Conservation (phyloP, 2,888 invertebrate species). For the Dasysyrphus albostriatus region DNA sequence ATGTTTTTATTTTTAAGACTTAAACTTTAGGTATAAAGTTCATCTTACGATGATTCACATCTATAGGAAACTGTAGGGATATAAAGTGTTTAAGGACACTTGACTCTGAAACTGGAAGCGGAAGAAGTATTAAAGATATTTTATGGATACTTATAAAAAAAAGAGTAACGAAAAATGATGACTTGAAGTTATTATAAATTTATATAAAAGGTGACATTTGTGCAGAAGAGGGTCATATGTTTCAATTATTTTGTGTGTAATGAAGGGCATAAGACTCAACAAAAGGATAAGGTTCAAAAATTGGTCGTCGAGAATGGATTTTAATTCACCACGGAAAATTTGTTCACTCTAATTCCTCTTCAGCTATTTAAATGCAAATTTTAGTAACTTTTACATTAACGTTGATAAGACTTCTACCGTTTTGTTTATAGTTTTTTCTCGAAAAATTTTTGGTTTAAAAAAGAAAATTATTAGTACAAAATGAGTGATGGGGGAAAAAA, state of each 20-base stretch:
- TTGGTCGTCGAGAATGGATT: too few species aligned
- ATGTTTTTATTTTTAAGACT: conserved; percentile 29
- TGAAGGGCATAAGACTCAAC: not conserved
- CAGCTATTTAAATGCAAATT: too few species aligned
- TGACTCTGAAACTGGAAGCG: not conserved
- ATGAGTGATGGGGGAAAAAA: too few species aligned
- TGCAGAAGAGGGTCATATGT: not conserved
- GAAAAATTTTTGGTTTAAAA: too few species aligned
- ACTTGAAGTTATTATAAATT: not conserved
- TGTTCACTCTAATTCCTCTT: too few species aligned
- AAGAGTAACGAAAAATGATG: not conserved
- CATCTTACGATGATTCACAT: not conserved
- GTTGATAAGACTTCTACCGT: too few species aligned
- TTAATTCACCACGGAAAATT: too few species aligned
- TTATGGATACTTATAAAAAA: not conserved
- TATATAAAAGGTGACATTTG: conserved; percentile 1
- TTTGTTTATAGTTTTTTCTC: too few species aligned
- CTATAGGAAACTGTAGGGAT: not conserved
- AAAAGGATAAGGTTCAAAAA: too few species aligned
- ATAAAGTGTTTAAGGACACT: not conserved
- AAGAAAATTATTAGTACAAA: too few species aligned
- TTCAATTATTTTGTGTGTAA: not conserved
- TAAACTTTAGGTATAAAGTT: not conserved
- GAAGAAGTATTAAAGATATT: not conserved
- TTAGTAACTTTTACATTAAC: too few species aligned